These are phyloP conservation scores for Coenonympha arcania DNA, from an alignment of 2,888 invertebrate species.

Conservation along the genomic window DNA sequence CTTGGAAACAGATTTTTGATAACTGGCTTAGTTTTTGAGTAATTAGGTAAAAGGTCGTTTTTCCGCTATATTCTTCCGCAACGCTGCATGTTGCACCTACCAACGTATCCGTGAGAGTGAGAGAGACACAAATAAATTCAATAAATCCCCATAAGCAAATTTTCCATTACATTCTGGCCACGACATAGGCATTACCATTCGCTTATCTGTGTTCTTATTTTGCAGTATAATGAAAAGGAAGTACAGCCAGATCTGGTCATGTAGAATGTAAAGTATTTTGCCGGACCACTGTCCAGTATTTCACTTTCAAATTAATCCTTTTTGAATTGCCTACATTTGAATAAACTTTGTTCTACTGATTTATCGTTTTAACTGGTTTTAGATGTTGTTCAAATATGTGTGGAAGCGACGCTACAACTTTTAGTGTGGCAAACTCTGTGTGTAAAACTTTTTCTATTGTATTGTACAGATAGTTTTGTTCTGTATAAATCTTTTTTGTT, in stretches of 20 bases:
- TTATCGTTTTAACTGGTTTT: constrained; percentile 1
- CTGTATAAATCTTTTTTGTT: no score
- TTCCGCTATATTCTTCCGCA: no score
- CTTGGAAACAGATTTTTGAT: no score
- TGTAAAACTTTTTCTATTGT: neutral
- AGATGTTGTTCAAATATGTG: neutral
- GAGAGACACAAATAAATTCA: no score
- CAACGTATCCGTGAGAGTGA: no score
- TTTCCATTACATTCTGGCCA: no score
- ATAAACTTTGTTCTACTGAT: constrained; percentile 1
- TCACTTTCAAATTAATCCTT: constrained; percentile 1
- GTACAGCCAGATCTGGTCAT: neutral
- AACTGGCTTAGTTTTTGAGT: no score
- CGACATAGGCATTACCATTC: no score
- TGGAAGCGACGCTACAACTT: neutral
- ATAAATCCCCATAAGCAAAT: no score
- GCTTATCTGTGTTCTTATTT: neutral
- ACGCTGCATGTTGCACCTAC: no score
- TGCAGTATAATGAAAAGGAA: neutral
- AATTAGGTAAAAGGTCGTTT: no score
- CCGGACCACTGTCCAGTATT: neutral
- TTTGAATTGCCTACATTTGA: constrained; percentile 2
- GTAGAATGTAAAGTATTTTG: neutral
- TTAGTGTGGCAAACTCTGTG: neutral
- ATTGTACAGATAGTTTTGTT: no score